Evolutionary conservation across 1,140 invertebrate genomes (phyloP), one percentile per base, ranked within the genome.

Genomic region (Caenorhabditis briggsae): DNA sequence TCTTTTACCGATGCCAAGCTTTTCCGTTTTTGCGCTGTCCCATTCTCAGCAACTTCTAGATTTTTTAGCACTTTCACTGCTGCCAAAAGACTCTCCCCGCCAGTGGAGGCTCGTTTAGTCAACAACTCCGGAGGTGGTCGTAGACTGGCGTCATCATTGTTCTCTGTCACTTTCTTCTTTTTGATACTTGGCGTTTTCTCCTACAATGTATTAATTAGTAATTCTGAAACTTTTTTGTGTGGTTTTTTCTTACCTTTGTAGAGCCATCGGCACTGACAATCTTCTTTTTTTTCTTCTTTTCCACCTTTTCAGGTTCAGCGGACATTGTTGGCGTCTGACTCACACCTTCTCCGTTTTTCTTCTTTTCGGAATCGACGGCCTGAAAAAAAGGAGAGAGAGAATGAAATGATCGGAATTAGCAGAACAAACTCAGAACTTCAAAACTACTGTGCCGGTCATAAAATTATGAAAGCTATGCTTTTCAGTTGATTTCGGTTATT

Each of bases 231-330:
- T 9, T 61, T 6, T 25, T 61, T 61, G 11, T 1, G 23, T 1
- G 1, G 53, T 11, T 23, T 50, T 46, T 48, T 46, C 46, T 18
- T 43, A 43, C 46, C 46, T 78, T 78, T 78, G 46, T 50, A 1
- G 70, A 50, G 23, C 70, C 46, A 50, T 78, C 70, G 11, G 70
- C 70, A 78, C 53, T 78, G 5, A 41, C 46, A 23, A 78, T 58
- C 23, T 78, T 86, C 65, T 86, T 86, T 16, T 55, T 61, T 7
- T 58, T 78, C 23, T 55, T 70, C 25, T 55, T 74, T 20, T 86
- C 65, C 9, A n/a, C 20, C 11, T 56, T 85, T 14, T 65, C 58
- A 16, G 48, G 20, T 18, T 78, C 78, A 48, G n/a, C 41, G 8
- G 65, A 55, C 16, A 55, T 46, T 23, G 16, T 58, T 55, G 84